Evolutionary conservation across 2,797 vertebrate genomes (phyloP).

Genomic region (Acropternis orthonyx): DNA sequence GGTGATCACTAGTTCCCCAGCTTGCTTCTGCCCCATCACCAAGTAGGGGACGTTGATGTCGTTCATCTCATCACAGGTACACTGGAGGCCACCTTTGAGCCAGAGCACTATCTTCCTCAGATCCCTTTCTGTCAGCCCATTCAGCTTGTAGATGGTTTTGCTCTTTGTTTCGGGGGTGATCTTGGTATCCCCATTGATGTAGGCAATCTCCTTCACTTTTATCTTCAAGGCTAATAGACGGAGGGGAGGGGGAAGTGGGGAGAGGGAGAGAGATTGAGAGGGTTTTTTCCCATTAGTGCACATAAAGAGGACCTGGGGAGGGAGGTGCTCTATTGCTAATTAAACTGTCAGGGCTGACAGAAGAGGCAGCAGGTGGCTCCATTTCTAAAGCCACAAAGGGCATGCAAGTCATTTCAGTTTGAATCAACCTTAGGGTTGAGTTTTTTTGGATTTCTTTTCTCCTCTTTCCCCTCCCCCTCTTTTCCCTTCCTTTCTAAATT

Average conservation of each 20-base stretch:
- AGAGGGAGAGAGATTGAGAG: slow-evolving; percentile 44
- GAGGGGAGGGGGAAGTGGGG: slow-evolving; percentile 6
- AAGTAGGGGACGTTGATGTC: slow-evolving; percentile 95
- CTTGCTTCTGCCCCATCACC: slow-evolving; percentile 96
- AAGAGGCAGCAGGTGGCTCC: slow-evolving; percentile 76
- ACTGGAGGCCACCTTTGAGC: slow-evolving; percentile 94
- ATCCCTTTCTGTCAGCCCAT: slow-evolving; percentile 91
- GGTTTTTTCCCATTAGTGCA: slow-evolving; percentile 40
- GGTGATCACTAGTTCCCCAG: slow-evolving; percentile 94
- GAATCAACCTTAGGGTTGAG: slow-evolving; percentile 53
- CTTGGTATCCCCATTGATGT: slow-evolving; percentile 96
- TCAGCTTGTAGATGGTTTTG: slow-evolving; percentile 97
- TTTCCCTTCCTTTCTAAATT: slow-evolving; percentile 32
- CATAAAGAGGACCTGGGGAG: slow-evolving; percentile 61
- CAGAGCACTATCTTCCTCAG: slow-evolving; percentile 90
- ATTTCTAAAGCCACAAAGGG: slow-evolving; percentile 77
- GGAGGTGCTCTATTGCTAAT: slow-evolving; percentile 70
- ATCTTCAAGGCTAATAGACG: slow-evolving; percentile 89
- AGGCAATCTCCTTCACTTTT: slow-evolving; percentile 98
- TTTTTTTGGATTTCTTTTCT: neutral
- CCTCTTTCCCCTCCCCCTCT: neutral
- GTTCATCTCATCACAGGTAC: slow-evolving; percentile 96
- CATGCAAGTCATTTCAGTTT: slow-evolving; percentile 71
- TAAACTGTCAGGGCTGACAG: slow-evolving; percentile 69
- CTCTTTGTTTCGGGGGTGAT: slow-evolving; percentile 96